A percentile compares a stretch with the other conserved stretches of the same genome.
Evolutionary conservation across 2,113 vertebrate species (phyloP).

Genomic region (Pantherophis guttatus): DNA sequence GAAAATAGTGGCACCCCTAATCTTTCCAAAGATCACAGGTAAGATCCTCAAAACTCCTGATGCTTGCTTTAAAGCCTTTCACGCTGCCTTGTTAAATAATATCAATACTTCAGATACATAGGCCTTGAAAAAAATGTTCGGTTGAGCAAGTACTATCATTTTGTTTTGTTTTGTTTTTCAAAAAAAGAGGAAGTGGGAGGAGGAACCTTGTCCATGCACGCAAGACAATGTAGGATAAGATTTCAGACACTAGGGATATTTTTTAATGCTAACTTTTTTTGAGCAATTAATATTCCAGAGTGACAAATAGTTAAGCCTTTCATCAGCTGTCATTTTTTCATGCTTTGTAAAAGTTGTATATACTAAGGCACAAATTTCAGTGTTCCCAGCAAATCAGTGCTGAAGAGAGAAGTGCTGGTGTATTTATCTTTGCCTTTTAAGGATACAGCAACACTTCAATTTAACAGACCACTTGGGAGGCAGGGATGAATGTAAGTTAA

Average conservation of each 20-base stretch:
- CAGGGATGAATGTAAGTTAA: not conserved
- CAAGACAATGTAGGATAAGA: not conserved
- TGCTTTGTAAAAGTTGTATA: not conserved
- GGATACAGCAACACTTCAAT: not conserved
- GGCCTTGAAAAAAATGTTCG: not conserved
- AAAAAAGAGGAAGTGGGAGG: not conserved
- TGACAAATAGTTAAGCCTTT: not conserved
- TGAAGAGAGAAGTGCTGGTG: not conserved
- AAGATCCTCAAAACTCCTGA: conserved; percentile 11
- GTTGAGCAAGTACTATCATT: not conserved
- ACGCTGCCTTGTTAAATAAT: conserved; percentile 9
- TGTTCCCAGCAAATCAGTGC: not conserved
- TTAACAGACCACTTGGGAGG: not conserved
- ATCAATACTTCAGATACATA: not conserved
- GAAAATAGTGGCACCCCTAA: conserved; percentile 4
- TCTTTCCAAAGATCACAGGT: conserved; percentile 8
- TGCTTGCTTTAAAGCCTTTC: not conserved
- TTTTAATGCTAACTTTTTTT: conserved; percentile 1
- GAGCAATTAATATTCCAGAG: not conserved
- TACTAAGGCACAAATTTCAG: not conserved
- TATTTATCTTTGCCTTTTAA: not conserved
- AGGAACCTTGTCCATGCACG: not conserved
- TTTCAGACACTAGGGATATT: not conserved
- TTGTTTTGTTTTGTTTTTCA: no score
- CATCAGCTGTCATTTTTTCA: not conserved